These are phyloP conservation scores for Cheilosia variabilis DNA, from an alignment of 2,888 invertebrate species.

Conservation along the genomic window DNA sequence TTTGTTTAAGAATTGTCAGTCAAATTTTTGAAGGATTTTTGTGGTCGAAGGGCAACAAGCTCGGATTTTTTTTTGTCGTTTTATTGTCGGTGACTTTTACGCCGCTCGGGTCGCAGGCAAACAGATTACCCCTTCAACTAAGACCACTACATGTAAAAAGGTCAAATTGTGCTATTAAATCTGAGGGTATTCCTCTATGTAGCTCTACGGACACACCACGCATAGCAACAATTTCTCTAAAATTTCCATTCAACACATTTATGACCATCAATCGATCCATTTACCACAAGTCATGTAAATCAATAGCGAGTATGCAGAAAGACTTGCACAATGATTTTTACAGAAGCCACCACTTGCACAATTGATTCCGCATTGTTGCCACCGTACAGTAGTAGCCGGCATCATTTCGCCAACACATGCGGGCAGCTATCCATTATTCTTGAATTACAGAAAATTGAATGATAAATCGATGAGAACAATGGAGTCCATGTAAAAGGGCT, in stretches of 20 bases:
- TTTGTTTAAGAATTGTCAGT: too few relatives aligned
- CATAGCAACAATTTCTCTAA: too few relatives aligned
- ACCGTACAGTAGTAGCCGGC: conserved; percentile 31
- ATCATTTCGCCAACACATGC: conserved; percentile 18
- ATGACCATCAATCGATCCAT: conserved; percentile 6
- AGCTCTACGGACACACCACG: too few relatives aligned
- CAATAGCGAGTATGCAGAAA: background rate
- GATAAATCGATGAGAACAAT: conserved; percentile 44
- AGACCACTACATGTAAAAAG: too few relatives aligned
- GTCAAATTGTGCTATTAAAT: too few relatives aligned
- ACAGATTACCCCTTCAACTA: too few relatives aligned
- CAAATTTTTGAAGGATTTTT: too few relatives aligned
- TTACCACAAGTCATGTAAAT: background rate
- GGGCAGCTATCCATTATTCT: conserved; percentile 31
- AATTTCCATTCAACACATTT: background rate
- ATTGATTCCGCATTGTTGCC: conserved; percentile 31
- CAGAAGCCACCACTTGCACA: background rate
- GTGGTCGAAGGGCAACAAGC: too few relatives aligned
- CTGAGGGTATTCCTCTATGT: too few relatives aligned
- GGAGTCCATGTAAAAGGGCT: conserved; percentile 18
- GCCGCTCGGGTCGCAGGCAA: too few relatives aligned
- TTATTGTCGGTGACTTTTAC: too few relatives aligned
- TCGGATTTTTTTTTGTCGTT: too few relatives aligned
- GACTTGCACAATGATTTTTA: background rate
- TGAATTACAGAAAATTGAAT: conserved; percentile 35